Conservation (phyloP, 2,888 invertebrate species). For the Pyrocoelia pectoralis region DNA sequence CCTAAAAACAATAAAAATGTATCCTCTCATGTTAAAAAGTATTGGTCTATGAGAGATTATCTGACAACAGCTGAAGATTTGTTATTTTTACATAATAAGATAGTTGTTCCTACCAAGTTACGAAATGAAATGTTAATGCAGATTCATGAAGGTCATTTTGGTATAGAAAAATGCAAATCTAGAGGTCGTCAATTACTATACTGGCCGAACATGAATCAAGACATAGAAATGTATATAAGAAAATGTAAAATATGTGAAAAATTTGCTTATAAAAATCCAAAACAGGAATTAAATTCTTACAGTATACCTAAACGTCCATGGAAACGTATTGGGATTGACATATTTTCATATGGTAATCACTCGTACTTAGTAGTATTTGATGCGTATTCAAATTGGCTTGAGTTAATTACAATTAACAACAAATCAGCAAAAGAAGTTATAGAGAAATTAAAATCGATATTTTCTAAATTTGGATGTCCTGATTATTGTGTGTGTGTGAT, state of each 20-base stretch:
- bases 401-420: not conserved
- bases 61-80: not conserved
- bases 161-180: not conserved
- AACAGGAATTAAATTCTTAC: not conserved
- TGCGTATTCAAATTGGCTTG: conserved; percentile 21
- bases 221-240: not conserved
- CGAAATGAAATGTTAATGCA: not conserved
- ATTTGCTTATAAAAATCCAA: not conserved
- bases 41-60: conserved; percentile 9
- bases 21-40: not conserved
- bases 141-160: not conserved
- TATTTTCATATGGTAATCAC: conserved; percentile 11
- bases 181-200: not conserved
- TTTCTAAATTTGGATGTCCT: conserved; percentile 3
- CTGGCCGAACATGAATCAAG: not conserved
- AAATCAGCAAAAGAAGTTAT: conserved; percentile 3
- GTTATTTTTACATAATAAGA: not conserved
- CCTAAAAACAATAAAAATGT: not conserved
- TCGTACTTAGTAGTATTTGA: conserved; percentile 10
- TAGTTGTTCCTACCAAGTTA: not conserved
- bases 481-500: conserved; percentile 23
- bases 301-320: not conserved
- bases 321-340: not conserved
- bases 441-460: not conserved
- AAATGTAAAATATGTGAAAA: conserved; percentile 22